phyloP scores from a whole-genome alignment of 2,888 invertebrate genomes.

The Lycophotia porphyrea region DNA sequence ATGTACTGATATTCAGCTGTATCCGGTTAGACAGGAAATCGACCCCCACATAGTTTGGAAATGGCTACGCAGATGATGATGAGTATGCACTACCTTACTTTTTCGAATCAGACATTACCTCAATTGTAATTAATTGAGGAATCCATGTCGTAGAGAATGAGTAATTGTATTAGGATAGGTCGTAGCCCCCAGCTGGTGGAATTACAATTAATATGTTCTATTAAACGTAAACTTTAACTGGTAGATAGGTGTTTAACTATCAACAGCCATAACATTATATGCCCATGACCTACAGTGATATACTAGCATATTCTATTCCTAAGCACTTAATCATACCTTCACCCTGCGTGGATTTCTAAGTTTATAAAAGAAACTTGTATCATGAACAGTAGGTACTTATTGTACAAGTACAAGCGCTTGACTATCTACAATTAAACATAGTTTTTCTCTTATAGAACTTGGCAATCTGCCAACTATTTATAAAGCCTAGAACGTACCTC shows the following conservation, averaged over 20 bases:
- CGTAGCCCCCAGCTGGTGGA: slow-evolving; percentile 16
- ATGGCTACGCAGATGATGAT: no score
- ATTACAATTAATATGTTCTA: slow-evolving; percentile 9
- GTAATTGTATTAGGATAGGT: slow-evolving; percentile 36
- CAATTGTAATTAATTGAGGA: slow-evolving; percentile 48
- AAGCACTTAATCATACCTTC: not conserved
- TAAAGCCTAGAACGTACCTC: not conserved
- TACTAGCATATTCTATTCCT: not conserved
- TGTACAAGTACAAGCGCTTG: not conserved
- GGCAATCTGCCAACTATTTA: slow-evolving; percentile 2
- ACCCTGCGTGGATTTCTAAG: slow-evolving; percentile 3
- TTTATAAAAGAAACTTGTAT: not conserved
- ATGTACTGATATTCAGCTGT: no score
- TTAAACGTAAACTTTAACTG: not conserved
- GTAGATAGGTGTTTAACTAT: not conserved
- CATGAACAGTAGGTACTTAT: not conserved
- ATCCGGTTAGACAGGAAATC: no score
- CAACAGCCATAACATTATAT: not conserved
- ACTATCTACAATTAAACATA: not conserved
- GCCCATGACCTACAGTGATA: slow-evolving; percentile 17
- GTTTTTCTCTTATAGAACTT: slow-evolving; percentile 15
- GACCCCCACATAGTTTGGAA: no score
- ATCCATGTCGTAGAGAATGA: slow-evolving; percentile 20
- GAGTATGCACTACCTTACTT: not conserved
- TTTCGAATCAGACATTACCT: not conserved